Evolutionary conservation across 2,888 invertebrate species (phyloP).

Genomic region (Harmothoe impar): DNA sequence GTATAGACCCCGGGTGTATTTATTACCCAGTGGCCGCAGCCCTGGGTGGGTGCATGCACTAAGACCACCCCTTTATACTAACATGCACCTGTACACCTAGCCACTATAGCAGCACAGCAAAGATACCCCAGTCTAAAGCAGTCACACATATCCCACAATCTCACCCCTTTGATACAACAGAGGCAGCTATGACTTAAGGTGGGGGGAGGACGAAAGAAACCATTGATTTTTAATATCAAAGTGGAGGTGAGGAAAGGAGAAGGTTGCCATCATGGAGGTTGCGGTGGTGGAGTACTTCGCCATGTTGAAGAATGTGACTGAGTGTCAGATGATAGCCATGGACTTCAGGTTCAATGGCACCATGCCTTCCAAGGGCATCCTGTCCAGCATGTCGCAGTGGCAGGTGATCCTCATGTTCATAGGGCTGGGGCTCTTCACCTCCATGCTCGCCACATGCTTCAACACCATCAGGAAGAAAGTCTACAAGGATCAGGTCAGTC

Average conservation of each 20-base stretch:
- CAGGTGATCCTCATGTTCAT: constrained; percentile 70
- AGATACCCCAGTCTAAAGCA: no score
- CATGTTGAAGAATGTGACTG: constrained; percentile 33
- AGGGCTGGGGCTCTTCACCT: constrained; percentile 75
- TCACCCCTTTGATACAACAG: no score
- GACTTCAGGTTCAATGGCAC: constrained; percentile 10
- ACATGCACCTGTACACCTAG: no score
- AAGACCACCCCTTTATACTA: no score
- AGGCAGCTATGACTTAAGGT: no score
- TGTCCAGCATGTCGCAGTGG: constrained; percentile 64
- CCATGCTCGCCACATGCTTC: constrained; percentile 75
- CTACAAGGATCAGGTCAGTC: constrained; percentile 72
- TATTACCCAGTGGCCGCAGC: no score
- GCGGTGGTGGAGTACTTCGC: not conserved
- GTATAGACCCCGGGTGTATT: no score
- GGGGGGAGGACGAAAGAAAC: no score
- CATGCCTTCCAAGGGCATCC: not conserved
- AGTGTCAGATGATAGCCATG: constrained; percentile 25
- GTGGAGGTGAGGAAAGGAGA: not conserved
- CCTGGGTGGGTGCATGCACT: no score
- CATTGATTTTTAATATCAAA: no score
- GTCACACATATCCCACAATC: no score
- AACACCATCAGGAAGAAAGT: constrained; percentile 74
- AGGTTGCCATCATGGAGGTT: not conserved
- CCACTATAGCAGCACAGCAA: no score